Evolutionary conservation across 2,113 vertebrate species (phyloP), one percentile per base, ranked within the genome.

Genomic region (Pachycephala philippinensis): DNA sequence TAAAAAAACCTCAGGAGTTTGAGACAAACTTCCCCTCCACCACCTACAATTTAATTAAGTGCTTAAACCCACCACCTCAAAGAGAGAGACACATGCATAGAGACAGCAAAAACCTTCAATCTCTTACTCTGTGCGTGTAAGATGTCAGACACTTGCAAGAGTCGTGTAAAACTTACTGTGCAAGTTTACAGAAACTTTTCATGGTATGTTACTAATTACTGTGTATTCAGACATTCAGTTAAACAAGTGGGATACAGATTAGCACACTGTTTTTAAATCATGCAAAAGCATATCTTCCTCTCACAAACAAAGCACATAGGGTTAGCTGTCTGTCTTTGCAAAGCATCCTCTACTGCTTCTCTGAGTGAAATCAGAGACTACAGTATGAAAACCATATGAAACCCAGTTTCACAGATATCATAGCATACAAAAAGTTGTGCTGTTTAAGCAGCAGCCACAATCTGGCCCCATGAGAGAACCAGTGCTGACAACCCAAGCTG

Each of bases 401-500:
- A 70, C 90, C 40, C 6, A 49, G 0, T 28, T 88, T 40, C 50
- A 81, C 23, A 70, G 37, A 76, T 76, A 28, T 2, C 17, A 40
- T 1, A 10, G 35, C 37, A 31, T 23, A 27, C 18, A 72, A 40
- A 71, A 86, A 59, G 17, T 13, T 35, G 7, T 45, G 64, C 45
- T 66, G 5, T 42, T 80, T 50, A 76, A 66, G 72, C 37, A 63
- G 61, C 56, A 71, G 35, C 47, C 56, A 74, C 60, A 75, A 40
- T 24, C 50, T 64, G n/a, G 8, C 37, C 33, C 49, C 4, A 1
- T 6, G 27, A 74, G 22, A 80, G 35, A 83, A 53, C 23, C 35
- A 2, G 9, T 2, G 11, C 42, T 0, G 1, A 35, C 7, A 65
- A 18, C 1, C 1, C 28, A 40, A 91, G n/a, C 20, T 76, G 20